Percentiles rank a stretch among this genome's conserved stretches.
These are phyloP conservation scores for Meles meles DNA, from an alignment of 2,113 vertebrate genomes.

Conservation along the genomic window DNA sequence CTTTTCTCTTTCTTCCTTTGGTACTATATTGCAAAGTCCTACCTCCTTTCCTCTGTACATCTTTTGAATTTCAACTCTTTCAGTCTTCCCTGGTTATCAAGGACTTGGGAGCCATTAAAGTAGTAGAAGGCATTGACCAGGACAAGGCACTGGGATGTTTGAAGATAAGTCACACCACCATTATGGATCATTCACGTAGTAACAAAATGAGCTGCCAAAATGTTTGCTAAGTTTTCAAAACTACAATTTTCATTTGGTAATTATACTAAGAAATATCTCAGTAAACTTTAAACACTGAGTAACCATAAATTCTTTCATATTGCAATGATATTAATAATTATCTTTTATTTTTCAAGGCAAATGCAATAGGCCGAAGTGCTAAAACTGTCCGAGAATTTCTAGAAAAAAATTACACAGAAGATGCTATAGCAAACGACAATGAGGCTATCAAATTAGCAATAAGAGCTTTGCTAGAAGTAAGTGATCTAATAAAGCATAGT, in stretches of 20 bases:
- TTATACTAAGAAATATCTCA: neutral
- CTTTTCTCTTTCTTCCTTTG: neutral
- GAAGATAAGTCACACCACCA: neutral
- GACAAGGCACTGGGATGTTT: neutral
- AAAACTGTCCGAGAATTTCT: constrained; percentile 89
- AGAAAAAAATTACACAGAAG: constrained; percentile 88
- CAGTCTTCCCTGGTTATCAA: neutral
- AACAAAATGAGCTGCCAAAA: constrained; percentile 13
- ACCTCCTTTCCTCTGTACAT: neutral
- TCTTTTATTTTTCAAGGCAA: constrained; percentile 78
- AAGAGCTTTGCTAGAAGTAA: constrained; percentile 89
- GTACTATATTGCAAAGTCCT: neutral
- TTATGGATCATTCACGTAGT: neutral
- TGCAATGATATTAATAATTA: neutral
- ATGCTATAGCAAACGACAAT: constrained; percentile 84
- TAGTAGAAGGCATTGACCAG: neutral
- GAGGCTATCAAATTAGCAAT: constrained; percentile 86
- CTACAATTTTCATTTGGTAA: neutral
- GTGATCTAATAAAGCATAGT: constrained; percentile 38
- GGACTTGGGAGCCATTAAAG: neutral
- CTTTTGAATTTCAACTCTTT: neutral
- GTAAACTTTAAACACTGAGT: neutral
- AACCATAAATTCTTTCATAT: neutral
- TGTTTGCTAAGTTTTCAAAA: neutral
- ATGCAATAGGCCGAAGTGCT: constrained; percentile 86